These are phyloP conservation scores for Mantis religiosa DNA, from an alignment of 2,888 invertebrate genomes.

Conservation along the genomic window DNA sequence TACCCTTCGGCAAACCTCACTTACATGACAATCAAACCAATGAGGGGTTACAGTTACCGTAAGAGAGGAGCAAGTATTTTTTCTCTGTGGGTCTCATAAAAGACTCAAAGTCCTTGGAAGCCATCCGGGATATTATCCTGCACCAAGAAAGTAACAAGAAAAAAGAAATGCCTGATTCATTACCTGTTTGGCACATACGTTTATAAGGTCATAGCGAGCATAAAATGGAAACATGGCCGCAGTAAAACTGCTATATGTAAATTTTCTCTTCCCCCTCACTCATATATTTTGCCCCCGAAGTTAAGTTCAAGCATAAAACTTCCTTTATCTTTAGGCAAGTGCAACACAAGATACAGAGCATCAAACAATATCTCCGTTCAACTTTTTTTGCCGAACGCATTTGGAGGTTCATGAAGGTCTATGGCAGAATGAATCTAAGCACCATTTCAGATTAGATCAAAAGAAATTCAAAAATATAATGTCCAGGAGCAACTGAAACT, in stretches of 20 bases:
- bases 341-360: neutral
- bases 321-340: neutral
- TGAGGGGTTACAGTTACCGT: neutral
- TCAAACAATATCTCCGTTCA: neutral
- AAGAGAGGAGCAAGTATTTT: neutral
- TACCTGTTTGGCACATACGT: neutral
- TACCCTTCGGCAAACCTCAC: too few relatives aligned
- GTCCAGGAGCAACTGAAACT: too few relatives aligned
- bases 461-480: too few relatives aligned
- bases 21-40: too few relatives aligned
- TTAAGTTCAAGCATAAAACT: neutral
- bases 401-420: neutral
- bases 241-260: neutral
- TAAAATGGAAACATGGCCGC: neutral
- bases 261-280: neutral
- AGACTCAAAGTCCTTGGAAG: neutral
- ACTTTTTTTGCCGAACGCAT: neutral
- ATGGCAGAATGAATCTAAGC: too few relatives aligned
- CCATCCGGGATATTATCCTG: neutral
- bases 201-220: neutral
- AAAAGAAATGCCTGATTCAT: neutral
- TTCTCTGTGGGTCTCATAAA: neutral
- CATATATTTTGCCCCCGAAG: neutral
- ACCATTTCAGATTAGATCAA: too few relatives aligned
- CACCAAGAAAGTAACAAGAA: neutral